Evolutionary conservation across 2,113 vertebrate species (phyloP).

Genomic region (Ptilonorhynchus violaceus): DNA sequence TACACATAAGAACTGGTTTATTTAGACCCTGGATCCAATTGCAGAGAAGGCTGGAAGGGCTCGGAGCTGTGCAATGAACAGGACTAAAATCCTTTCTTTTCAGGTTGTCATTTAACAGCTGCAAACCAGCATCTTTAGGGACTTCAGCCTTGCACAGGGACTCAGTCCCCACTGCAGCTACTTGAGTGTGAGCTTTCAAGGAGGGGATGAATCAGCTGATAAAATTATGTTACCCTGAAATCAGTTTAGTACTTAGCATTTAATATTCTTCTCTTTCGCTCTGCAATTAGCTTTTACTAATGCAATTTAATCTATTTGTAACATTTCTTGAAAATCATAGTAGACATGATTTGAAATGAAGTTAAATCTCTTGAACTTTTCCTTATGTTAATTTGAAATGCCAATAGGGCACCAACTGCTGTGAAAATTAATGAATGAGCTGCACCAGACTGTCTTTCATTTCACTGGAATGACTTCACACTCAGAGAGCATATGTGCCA

Average conservation of each 20-base stretch:
- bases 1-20: not conserved
- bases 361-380: conserved; percentile 71
- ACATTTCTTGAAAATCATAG: conserved; percentile 66
- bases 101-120: not conserved
- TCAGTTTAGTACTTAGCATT: conserved; percentile 41
- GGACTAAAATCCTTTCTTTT: not conserved
- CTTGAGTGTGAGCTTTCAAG: not conserved
- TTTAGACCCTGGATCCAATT: not conserved
- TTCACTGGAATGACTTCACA: conserved; percentile 61
- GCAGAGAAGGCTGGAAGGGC: not conserved
- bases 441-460: conserved; percentile 66
- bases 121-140: not conserved
- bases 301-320: conserved; percentile 66
- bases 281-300: conserved; percentile 66
- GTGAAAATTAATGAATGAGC: conserved; percentile 79
- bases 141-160: not conserved
- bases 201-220: conserved; percentile 15
- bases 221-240: conserved; percentile 41
- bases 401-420: conserved; percentile 74
- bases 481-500: conserved; percentile 55
- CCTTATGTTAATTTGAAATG: conserved; percentile 71
- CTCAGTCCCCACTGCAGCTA: not conserved
- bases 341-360: conserved; percentile 66
- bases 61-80: not conserved
- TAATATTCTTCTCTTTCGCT: conserved; percentile 62